A percentile compares a stretch with the other conserved stretches of the same genome.
These are phyloP conservation scores for Acheta domesticus DNA, from an alignment of 2,888 invertebrate species.

Conservation along the genomic window DNA sequence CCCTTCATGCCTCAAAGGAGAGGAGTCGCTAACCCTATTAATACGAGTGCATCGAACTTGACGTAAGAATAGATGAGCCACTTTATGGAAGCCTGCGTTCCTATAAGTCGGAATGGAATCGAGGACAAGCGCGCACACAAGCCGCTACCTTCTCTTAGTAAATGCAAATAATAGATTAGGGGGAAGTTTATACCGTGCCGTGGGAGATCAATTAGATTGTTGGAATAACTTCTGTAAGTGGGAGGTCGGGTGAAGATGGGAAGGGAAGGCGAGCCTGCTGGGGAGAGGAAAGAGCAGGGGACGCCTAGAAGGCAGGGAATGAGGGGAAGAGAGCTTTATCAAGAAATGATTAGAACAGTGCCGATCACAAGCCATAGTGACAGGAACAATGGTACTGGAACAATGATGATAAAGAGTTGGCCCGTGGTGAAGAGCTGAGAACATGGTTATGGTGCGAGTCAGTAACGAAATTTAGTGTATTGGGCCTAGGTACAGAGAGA, in stretches of 20 bases:
- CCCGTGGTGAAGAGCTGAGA: no score
- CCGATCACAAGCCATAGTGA: no score
- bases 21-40: constrained; percentile 9
- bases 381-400: no score
- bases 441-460: no score
- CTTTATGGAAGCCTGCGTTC: neutral
- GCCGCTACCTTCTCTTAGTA: neutral
- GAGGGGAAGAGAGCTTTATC: neutral
- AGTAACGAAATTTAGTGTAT: no score
- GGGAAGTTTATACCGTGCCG: neutral
- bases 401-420: no score
- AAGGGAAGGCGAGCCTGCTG: neutral
- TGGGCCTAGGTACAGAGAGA: no score
- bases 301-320: neutral
- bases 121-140: neutral
- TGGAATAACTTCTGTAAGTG: neutral
- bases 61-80: constrained; percentile 9
- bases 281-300: neutral
- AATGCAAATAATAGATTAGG: constrained; percentile 18
- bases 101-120: constrained; percentile 3
- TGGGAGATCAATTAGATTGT: constrained; percentile 18
- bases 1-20: neutral
- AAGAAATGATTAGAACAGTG: no score
- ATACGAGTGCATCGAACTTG: constrained; percentile 9
- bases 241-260: no score